Evolutionary conservation across 2,888 invertebrate genomes (phyloP), one percentile per base, ranked within the genome.

Genomic region (Aspidiotus destructor): DNA sequence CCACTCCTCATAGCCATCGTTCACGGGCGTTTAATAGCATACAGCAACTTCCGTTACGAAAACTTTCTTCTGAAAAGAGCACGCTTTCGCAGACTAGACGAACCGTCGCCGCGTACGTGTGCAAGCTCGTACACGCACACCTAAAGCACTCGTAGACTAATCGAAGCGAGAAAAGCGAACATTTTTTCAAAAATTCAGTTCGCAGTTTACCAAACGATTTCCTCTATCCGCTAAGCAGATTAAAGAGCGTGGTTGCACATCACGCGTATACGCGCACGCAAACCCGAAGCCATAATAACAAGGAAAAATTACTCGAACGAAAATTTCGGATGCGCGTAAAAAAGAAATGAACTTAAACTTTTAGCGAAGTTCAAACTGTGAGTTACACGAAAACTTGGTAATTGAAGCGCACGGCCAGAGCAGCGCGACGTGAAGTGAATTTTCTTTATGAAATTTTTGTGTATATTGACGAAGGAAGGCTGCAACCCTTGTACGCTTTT

Each of bases 311-410:
- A 65, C 65, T 57, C 55, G 57, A 58, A 65, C 57, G 48, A 65
- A 65, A 58, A 58, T 65, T 65, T 54, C 53, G 54, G 44, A 65
- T 57, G 44, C 55, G 42, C 55, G 57, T 58, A 28, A 28, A 65
- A 57, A 65, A 44, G 65, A 64, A 65, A 65, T 65, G 65, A 65
- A 58, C 57, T 62, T 58, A 65, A 65, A 65, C 57, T 65, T 65
- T 68, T 52, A 41, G 60, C 68, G 41, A 68, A 60, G 60, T 68
- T 68, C 53, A 60, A 68, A 65, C 57, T 55, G 65, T 58, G 68
- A 68, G 60, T 60, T 68, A 61, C 60, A 60, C 61, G 68, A 60
- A 60, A 68, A 68, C 60, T 68, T 68, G 16, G 60, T 68, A 68
- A 68, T 60, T 68, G 68, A 61, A 68, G 68, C 41, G 48, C 60